Evolutionary conservation across 1,140 invertebrate genomes (phyloP).

Genomic region (Belonocnema kinseyi): DNA sequence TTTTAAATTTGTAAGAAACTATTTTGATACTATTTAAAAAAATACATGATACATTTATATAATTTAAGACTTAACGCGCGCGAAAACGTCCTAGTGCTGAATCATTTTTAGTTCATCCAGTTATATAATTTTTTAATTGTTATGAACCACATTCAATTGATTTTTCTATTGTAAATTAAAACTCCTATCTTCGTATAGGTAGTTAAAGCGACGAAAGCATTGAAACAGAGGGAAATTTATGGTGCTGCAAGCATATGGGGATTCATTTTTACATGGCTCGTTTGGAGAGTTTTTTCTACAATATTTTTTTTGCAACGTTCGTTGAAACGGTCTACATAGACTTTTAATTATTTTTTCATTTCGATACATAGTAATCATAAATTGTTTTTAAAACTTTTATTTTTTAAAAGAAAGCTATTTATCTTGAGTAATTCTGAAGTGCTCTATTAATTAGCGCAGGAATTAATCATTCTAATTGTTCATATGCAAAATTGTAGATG

Average conservation of each 20-base stretch:
- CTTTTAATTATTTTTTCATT: conserved; percentile 9
- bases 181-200: not conserved
- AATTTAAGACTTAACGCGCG: no score
- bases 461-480: no score
- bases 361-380: not conserved
- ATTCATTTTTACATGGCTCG: conserved; percentile 39
- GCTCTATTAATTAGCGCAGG: no score
- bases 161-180: conserved; percentile 6
- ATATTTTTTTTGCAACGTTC: not conserved
- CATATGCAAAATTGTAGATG: no score
- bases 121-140: not conserved
- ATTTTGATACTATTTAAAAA: no score
- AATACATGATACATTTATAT: no score
- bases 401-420: not conserved
- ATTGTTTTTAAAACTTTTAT: not conserved
- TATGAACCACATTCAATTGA: not conserved
- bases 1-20: no score
- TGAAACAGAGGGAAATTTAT: conserved; percentile 32
- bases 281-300: conserved; percentile 35
- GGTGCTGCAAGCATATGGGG: conserved; percentile 32
- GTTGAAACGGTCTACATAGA: not conserved
- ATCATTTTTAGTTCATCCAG: no score
- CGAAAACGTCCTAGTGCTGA: no score
- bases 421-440: no score
- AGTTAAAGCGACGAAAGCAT: conserved; percentile 1